Base-by-base conservation (phyloP, 2,797 vertebrate genomes). In the Austrolebias charrua region DNA sequence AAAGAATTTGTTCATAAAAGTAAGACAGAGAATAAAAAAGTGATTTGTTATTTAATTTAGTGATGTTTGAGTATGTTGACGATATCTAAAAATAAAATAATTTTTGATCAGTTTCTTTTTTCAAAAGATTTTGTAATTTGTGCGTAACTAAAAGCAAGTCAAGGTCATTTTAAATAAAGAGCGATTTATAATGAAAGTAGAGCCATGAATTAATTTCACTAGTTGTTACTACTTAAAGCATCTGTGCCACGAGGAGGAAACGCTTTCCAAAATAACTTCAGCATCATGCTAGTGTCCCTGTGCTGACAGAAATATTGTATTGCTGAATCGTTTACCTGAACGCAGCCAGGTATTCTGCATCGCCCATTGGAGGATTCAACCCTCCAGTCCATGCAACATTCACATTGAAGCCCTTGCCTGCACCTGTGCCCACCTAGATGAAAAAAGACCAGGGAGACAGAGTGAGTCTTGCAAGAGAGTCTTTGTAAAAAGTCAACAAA, bases 271-370 rank as follows among this genome's bases (percentile, higher is more conserved):
- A 20, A 45, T 11, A 33, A 18, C 4, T 35, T 46, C 14, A 38
- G 8, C 16, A 20, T 49, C 6, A 43, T 20, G 4, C 18, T 16
- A 1, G 8, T 38, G 29, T 28, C 1, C 24, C 13, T 7, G 11
- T 19, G 11, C 24, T 2, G 3, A 51, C 35, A 28, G 4, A 48
- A 43, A 56, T 48, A 20, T 35, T 28, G 16, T 3, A 42, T 20
- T 8, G 38, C 18, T 38, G 8, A 60, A 24, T 20, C 70, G 24
- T 56, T 85, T 89, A 98, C 96, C 95, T 95, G 90, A 98, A 98
- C 4, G 96, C 96, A 4, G 95, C 94, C 81, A 98, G 86, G 69
- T 98, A 98, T 75, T 98, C 96, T 0, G 95, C 93, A 70, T 98
- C 96, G 5, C 95, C 95, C 91, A 98, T 95, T 3, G 95, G 95